Percentiles rank a stretch among this genome's conserved stretches.
Evolutionary conservation across 2,113 vertebrate genomes (phyloP).

Genomic region (Nycticorax nycticorax): DNA sequence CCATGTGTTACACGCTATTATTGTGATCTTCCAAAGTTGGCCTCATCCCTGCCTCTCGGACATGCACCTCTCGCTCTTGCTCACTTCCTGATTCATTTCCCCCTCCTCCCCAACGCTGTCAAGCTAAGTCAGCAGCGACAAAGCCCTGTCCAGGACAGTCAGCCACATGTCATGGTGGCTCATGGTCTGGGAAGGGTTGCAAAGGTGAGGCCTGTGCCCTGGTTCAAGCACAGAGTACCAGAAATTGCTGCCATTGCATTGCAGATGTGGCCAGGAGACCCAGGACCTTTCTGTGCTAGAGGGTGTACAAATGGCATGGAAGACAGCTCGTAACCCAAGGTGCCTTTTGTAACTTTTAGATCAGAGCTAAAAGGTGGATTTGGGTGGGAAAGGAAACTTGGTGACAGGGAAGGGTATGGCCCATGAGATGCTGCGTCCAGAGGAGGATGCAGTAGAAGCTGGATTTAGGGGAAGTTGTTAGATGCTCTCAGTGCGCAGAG

Average conservation of each 20-base stretch:
- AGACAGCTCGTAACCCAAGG: neutral
- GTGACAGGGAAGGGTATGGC: neutral
- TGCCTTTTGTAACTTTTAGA: neutral
- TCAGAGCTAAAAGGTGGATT: neutral
- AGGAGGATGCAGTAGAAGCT: neutral
- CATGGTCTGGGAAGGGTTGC: neutral
- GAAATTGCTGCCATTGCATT: neutral
- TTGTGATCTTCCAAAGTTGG: conserved; percentile 22
- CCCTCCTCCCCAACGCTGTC: conserved; percentile 42
- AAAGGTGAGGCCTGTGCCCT: neutral
- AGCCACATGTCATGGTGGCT: conserved; percentile 11
- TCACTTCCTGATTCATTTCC: conserved; percentile 61
- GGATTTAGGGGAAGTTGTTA: neutral
- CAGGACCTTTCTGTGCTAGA: neutral
- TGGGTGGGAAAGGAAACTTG: neutral
- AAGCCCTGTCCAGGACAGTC: neutral
- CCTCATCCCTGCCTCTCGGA: conserved; percentile 48
- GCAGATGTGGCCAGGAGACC: neutral
- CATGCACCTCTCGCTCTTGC: conserved; percentile 26
- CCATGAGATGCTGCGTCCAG: neutral
- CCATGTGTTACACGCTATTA: conserved; percentile 35
- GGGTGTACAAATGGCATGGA: neutral
- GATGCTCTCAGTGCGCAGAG: neutral
- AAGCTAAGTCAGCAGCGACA: conserved; percentile 31
- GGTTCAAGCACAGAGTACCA: neutral